phyloP scores from a whole-genome alignment of 2,113 vertebrate species.

The Plestiodon gilberti region DNA sequence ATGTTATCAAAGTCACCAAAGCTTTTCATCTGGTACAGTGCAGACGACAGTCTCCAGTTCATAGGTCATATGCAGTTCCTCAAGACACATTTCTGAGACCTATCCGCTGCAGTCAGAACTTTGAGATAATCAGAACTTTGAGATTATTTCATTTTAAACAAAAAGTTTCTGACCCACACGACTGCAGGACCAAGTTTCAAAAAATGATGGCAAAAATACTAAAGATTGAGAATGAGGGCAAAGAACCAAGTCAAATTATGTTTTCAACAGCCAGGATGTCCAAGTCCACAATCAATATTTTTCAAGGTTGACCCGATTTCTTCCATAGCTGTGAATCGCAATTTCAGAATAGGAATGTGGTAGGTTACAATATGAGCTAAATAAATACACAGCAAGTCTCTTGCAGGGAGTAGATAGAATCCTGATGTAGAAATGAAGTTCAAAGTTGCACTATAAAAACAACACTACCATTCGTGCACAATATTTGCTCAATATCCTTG shows the following conservation, averaged over 20 bases:
- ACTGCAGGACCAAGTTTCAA: background rate
- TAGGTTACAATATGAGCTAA: background rate
- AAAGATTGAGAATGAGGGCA: background rate
- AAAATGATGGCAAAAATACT: background rate
- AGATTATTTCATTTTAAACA: rapidly evolving
- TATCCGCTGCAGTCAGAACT: background rate
- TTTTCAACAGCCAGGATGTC: background rate
- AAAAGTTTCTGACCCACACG: background rate
- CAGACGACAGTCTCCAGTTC: background rate
- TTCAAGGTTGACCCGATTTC: background rate
- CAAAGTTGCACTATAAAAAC: background rate
- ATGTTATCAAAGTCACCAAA: background rate
- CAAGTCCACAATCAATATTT: background rate
- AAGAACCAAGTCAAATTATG: background rate
- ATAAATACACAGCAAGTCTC: background rate
- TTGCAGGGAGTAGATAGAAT: background rate
- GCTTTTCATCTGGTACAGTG: background rate
- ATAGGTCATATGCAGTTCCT: background rate
- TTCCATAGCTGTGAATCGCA: background rate
- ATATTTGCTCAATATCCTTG: background rate
- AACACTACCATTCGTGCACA: background rate
- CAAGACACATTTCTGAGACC: background rate
- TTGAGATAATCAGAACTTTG: background rate
- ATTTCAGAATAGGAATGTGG: background rate
- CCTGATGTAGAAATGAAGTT: background rate